These are phyloP conservation scores for Globodera ellingtonae DNA, from an alignment of 1,140 invertebrate species.

Conservation along the genomic window DNA sequence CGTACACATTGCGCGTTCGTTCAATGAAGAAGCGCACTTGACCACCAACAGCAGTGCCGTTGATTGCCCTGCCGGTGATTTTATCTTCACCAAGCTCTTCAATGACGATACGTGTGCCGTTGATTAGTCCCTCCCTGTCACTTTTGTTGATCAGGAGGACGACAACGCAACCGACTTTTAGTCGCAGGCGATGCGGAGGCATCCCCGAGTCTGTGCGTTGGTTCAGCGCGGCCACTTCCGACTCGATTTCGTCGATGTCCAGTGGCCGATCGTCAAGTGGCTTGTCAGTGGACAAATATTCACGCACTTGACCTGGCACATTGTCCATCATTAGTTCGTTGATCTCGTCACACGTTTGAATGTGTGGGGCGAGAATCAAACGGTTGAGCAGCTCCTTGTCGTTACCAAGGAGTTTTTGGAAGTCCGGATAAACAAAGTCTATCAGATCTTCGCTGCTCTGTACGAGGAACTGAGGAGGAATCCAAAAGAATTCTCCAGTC, in stretches of 20 bases:
- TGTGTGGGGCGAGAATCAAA: constrained; percentile 9
- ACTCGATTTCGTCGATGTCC: constrained; percentile 6
- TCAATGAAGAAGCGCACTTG: not conserved
- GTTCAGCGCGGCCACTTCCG: not conserved
- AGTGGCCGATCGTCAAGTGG: not conserved
- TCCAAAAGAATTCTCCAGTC: no score
- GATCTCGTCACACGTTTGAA: not conserved
- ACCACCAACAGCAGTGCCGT: not conserved
- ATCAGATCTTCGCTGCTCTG: no score
- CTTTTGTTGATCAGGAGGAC: constrained; percentile 13
- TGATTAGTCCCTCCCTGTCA: constrained; percentile 11
- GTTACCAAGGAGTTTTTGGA: not conserved
- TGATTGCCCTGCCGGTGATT: not conserved
- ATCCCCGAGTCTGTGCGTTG: not conserved
- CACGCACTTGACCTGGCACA: not conserved
- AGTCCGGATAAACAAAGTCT: not conserved
- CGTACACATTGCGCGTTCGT: not conserved
- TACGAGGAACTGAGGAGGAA: no score
- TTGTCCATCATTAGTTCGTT: not conserved
- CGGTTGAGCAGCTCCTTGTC: not conserved
- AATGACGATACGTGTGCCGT: constrained; percentile 31
- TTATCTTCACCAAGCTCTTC: not conserved
- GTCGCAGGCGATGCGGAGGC: constrained; percentile 17
- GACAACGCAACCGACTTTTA: constrained; percentile 23
- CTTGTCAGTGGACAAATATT: constrained; percentile 1